Conservation (phyloP, 2,113 vertebrate genomes). For the Pteropus alecto region DNA sequence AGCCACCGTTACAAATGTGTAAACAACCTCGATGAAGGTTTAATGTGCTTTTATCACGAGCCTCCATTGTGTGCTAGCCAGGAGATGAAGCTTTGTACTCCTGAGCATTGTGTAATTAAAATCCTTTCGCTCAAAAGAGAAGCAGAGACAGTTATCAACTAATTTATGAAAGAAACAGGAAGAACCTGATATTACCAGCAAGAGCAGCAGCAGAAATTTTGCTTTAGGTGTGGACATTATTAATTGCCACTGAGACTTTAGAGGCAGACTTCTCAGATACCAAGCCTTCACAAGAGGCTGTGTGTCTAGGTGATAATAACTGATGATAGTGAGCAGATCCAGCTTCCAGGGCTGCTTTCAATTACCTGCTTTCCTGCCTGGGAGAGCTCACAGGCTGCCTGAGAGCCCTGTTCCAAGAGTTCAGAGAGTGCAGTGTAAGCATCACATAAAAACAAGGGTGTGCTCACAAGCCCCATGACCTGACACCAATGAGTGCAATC, state of each 20-base stretch:
- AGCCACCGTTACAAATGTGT: slow-evolving; percentile 64
- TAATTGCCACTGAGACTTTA: slow-evolving; percentile 4
- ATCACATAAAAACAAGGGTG: neutral
- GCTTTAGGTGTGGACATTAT: slow-evolving; percentile 39
- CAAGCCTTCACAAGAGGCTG: slow-evolving; percentile 27
- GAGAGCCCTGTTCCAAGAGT: neutral
- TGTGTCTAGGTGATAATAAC: slow-evolving; percentile 16
- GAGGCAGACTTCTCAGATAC: slow-evolving; percentile 36
- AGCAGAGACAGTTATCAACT: slow-evolving; percentile 59
- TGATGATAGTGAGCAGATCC: neutral
- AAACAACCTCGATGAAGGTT: slow-evolving; percentile 75
- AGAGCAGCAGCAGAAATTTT: slow-evolving; percentile 31
- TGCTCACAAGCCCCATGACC: neutral
- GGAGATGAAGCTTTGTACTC: slow-evolving; percentile 57
- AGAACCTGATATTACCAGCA: slow-evolving; percentile 5
- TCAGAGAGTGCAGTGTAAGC: neutral
- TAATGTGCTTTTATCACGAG: slow-evolving; percentile 67
- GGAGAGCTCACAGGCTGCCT: neutral
- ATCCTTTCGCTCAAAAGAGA: slow-evolving; percentile 67
- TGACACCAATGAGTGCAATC: neutral
- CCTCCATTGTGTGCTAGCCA: slow-evolving; percentile 54
- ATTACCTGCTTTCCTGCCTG: neutral
- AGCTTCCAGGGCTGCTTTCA: neutral
- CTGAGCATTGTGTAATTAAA: slow-evolving; percentile 73
- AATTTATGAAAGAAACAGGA: slow-evolving; percentile 67